phyloP scores from a whole-genome alignment of 2,113 vertebrate genomes.

The Zosterops japonicus region DNA sequence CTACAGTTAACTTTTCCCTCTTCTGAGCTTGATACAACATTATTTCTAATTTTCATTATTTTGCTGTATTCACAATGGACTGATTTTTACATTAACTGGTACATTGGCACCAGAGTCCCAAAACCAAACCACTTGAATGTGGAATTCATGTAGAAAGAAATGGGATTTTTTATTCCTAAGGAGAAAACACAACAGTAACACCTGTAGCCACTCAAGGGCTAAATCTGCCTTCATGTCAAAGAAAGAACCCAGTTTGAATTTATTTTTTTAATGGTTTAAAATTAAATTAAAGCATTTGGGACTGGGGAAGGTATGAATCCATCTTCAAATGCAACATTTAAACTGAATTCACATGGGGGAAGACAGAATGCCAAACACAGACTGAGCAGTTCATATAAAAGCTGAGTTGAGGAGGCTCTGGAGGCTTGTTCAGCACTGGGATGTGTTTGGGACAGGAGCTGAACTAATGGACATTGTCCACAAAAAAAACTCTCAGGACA shows the following conservation, averaged over 20 bases:
- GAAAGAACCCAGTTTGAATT: background rate
- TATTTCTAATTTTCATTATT: background rate
- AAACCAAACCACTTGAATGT: background rate
- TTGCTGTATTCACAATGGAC: background rate
- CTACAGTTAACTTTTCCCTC: background rate
- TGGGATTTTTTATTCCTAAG: background rate
- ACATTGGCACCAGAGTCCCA: background rate
- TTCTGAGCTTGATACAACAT: background rate
- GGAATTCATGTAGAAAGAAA: background rate
- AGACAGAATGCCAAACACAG: background rate
- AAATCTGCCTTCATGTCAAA: background rate
- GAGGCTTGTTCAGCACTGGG: background rate
- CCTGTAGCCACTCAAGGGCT: background rate
- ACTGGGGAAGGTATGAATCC: background rate
- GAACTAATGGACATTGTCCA: background rate
- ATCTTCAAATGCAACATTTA: background rate
- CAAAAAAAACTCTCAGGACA: background rate
- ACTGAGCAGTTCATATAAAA: background rate
- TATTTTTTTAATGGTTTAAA: background rate
- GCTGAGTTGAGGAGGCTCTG: background rate
- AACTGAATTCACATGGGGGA: background rate
- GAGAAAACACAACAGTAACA: background rate
- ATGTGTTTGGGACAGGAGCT: background rate
- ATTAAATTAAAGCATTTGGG: background rate
- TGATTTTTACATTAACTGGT: background rate